Conservation (phyloP, 1,140 invertebrate species). For the Achroia grisella region DNA sequence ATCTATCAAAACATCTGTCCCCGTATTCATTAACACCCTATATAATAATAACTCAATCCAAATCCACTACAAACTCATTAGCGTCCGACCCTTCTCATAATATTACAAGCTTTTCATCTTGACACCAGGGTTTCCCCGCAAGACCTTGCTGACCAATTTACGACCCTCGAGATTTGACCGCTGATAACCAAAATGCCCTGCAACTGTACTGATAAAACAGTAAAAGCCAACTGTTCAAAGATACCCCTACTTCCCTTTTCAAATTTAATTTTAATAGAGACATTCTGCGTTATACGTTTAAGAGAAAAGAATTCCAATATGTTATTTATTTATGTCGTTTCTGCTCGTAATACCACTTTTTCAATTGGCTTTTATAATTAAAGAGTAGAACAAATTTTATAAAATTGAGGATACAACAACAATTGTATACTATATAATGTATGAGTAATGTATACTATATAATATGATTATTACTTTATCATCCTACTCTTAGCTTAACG, state of each 20-base stretch:
- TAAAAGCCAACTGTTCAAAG: slow-evolving; percentile 44
- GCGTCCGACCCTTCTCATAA: slow-evolving; percentile 52
- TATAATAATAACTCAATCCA: slow-evolving; percentile 7
- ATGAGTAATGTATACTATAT: no score
- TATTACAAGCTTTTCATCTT: slow-evolving; percentile 38
- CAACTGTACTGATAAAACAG: slow-evolving; percentile 53
- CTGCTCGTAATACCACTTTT: no score
- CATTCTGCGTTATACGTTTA: slow-evolving; percentile 21
- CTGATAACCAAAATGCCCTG: slow-evolving; percentile 58
- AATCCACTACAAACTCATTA: slow-evolving; percentile 34
- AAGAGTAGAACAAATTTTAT: no score
- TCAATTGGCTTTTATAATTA: no score
- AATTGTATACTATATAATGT: no score
- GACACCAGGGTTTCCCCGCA: slow-evolving; percentile 33
- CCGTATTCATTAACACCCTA: not conserved
- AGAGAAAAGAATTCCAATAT: no score
- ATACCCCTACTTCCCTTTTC: slow-evolving; percentile 1
- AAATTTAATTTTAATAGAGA: slow-evolving; percentile 13
- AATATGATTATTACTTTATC: no score
- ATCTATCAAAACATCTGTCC: no score
- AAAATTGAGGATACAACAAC: no score
- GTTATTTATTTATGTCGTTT: no score
- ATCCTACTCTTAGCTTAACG: no score
- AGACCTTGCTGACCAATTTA: slow-evolving; percentile 35
- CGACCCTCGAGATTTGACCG: slow-evolving; percentile 48